Evolutionary conservation across 2,888 invertebrate species (phyloP), one percentile per base, ranked within the genome.

Genomic region (Agriopis aurantiaria): DNA sequence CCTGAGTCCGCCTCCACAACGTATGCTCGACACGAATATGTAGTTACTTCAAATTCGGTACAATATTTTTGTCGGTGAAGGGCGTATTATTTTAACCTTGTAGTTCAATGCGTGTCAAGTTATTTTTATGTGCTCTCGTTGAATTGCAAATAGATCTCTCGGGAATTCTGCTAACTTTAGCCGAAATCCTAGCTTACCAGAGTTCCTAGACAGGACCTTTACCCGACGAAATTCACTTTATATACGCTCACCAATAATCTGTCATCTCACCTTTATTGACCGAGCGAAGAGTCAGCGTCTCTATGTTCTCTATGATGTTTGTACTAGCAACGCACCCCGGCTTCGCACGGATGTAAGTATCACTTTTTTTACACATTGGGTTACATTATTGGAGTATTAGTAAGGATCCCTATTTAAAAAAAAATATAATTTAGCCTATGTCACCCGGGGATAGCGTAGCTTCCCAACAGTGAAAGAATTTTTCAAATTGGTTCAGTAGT

Each of bases 11-110:
- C 48, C 49, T 56, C 53, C 45, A 17, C 69, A 57, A 57, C 75
- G 75, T 79, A 83, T 83, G 81, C 80, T 48, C 51, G 68, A 71
- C 86, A 86, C 85, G 86, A 81, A 80, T 68, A 69, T 75, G 74
- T 78, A 79, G 78, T 82, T 82, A 79, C 80, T 75, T 78, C 72
- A 80, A 82, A 78, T 80, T 78, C 77, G 69, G 77, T 75, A 74
- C 75, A 72, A 75, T 80, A 80, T 83, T 79, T 84, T 81, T 78
- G 60, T 74, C 71, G 67, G 74, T 63, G 66, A 68, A 71, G 68
- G 72, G 70, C 72, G 76, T 79, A 80, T 80, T n/a, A n/a, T n/a
- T n/a, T 82, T 78, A 75, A 80, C 75, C 75, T 77, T 69, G 68
- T 77, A 73, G 61, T 66, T 76, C 69, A 72, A 73, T 78, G 72